Conservation (phyloP, 2,888 invertebrate genomes). For the Deilephila porcellus region DNA sequence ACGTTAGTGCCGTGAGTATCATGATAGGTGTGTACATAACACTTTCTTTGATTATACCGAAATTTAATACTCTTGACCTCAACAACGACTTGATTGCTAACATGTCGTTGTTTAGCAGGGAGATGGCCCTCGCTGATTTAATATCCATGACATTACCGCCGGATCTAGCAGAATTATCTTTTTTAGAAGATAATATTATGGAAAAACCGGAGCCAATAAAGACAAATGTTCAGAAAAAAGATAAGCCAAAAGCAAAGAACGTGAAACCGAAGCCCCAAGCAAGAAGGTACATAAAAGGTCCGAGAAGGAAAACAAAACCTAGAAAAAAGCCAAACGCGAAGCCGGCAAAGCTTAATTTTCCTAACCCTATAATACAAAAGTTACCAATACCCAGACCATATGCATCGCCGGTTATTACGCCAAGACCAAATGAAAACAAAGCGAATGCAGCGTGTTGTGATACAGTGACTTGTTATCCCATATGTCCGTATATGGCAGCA, state of each 20-base stretch:
- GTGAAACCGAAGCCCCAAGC: not conserved
- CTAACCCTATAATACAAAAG: not conserved
- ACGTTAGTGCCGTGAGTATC: not conserved
- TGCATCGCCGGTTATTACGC: not conserved
- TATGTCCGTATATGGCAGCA: slow-evolving; percentile 32
- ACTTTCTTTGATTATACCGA: not conserved
- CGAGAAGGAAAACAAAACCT: not conserved
- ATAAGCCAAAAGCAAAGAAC: not conserved
- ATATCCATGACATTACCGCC: slow-evolving; percentile 18
- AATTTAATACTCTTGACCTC: not conserved
- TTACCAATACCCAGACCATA: not conserved
- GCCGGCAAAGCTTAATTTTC: not conserved
- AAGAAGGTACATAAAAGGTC: not conserved
- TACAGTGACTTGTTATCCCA: slow-evolving; percentile 33
- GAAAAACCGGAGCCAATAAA: not conserved
- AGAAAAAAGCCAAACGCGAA: not conserved
- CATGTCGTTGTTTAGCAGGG: not conserved
- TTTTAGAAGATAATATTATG: not conserved
- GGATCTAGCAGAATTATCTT: not conserved
- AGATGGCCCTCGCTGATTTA: slow-evolving; percentile 11
- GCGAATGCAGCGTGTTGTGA: slow-evolving; percentile 32
- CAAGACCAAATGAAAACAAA: not conserved
- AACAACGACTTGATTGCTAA: not conserved
- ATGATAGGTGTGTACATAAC: not conserved
- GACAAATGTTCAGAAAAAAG: not conserved